Percentiles rank a stretch among this genome's conserved stretches.
Evolutionary conservation across 2,797 vertebrate genomes (phyloP).

Genomic region (Gymnopithys bicolor): DNA sequence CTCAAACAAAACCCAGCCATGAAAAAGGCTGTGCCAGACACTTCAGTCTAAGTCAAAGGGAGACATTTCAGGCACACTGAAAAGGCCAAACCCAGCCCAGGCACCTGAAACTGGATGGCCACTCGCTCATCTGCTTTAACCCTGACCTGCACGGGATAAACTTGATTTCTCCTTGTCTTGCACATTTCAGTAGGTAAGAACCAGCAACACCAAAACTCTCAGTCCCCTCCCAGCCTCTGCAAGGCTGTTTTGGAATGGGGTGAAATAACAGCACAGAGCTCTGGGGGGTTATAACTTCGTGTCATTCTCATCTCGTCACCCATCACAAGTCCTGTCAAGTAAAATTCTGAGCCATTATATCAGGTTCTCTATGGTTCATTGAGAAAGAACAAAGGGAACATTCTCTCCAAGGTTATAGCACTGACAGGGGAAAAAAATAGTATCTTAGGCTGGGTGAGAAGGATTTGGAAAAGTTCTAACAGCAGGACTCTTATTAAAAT

Average conservation of each 20-base stretch:
- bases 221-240: background rate
- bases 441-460: conserved; percentile 16
- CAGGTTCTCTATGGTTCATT: conserved; percentile 59
- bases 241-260: background rate
- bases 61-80: background rate
- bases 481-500: conserved; percentile 55
- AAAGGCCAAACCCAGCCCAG: background rate
- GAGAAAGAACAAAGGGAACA: conserved; percentile 66
- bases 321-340: conserved; percentile 38
- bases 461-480: conserved; percentile 46
- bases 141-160: background rate
- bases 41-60: background rate
- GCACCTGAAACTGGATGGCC: background rate
- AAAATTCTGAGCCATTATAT: conserved; percentile 45
- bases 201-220: background rate
- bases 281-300: background rate
- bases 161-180: background rate
- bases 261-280: conserved; percentile 8
- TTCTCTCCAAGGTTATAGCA: conserved; percentile 54
- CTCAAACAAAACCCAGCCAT: background rate
- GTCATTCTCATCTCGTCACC: conserved; percentile 18
- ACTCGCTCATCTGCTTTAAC: background rate
- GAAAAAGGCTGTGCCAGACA: background rate
- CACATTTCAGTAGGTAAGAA: background rate
- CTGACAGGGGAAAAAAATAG: background rate